Percentiles rank a stretch among this genome's conserved stretches.
phyloP scores from a whole-genome alignment of 2,797 vertebrate genomes.

The Petrocephalus schoutedeni region DNA sequence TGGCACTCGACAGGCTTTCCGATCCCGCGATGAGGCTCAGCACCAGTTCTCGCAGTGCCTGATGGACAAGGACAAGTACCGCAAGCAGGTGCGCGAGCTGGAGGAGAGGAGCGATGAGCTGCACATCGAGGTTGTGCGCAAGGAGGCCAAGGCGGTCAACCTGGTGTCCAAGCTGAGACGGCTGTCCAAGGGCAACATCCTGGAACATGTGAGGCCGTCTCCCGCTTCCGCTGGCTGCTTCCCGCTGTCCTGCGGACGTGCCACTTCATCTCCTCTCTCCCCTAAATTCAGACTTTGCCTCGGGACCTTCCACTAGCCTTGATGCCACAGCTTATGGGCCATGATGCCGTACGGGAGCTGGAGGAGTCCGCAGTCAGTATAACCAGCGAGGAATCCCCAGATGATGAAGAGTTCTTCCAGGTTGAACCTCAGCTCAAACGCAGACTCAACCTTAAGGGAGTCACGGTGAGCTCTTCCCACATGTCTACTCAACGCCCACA shows the following conservation, averaged over 20 bases:
- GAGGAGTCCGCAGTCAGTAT: conserved; percentile 65
- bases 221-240: neutral
- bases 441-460: conserved; percentile 80
- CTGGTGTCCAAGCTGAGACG: conserved; percentile 83
- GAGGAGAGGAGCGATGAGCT: conserved; percentile 93
- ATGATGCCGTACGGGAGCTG: conserved; percentile 60
- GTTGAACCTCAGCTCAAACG: conserved; percentile 66
- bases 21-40: conserved; percentile 86
- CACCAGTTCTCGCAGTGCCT: conserved; percentile 88
- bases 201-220: conserved; percentile 65
- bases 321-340: conserved; percentile 62
- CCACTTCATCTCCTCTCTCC: conserved; percentile 17
- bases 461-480: conserved; percentile 53
- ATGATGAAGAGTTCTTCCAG: conserved; percentile 67
- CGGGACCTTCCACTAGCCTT: conserved; percentile 72
- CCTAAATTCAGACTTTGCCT: conserved; percentile 68
- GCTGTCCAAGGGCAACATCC: conserved; percentile 69
- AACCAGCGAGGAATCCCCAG: conserved; percentile 74
- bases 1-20: conserved; percentile 73
- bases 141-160: conserved; percentile 83
- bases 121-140: conserved; percentile 81
- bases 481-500: neutral
- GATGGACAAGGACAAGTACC: conserved; percentile 92
- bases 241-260: neutral
- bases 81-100: conserved; percentile 93